Evolutionary conservation across 2,888 invertebrate genomes (phyloP), one percentile per base, ranked within the genome.

Genomic region (Ophion costatus): DNA sequence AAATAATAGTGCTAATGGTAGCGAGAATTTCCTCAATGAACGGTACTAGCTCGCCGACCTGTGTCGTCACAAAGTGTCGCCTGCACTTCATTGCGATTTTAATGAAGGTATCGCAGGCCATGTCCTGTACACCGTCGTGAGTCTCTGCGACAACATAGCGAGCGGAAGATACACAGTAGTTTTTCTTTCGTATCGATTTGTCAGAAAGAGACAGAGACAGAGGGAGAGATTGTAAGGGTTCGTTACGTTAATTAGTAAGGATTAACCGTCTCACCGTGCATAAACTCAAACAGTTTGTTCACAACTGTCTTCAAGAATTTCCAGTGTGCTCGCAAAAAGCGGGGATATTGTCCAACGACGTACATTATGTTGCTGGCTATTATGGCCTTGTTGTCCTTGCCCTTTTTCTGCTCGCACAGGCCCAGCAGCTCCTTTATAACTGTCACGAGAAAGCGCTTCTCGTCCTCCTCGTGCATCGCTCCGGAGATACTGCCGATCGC

Each of bases 361-460:
- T 99, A 99, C 99, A 99, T 99, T 87, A 99, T 99, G 94, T 99
- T 99, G 88, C 99, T 99, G 20, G 99, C 99, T 92, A 99, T 99
- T 89, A 99, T 99, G 82, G 99, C 99, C 94, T 99, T 99, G 94
- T 99, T 99, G 94, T 99, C 99, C 95, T 99, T 99, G 75, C 99
- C 97, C 90, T 99, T 97, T 94, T 99, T 99, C 94, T 99, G 99
- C 93, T 99, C 99, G 94, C 99, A 99, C 74, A 99, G 95, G 0
- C 99, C 99, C 86, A 99, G 95, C 83, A 99, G 95, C 94, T 99
- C 99, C 94, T 98, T 99, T 88, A 99, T 99, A 70, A 99, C 99
- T 77, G 99, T 98, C 79, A 99, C 99, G 90, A 99, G 95, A 94
- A 99, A 99, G 73, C 99, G 95, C 93, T 99, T 99, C 93, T 99